Conservation (phyloP, 2,113 vertebrate species). For the Ellobius talpinus region DNA sequence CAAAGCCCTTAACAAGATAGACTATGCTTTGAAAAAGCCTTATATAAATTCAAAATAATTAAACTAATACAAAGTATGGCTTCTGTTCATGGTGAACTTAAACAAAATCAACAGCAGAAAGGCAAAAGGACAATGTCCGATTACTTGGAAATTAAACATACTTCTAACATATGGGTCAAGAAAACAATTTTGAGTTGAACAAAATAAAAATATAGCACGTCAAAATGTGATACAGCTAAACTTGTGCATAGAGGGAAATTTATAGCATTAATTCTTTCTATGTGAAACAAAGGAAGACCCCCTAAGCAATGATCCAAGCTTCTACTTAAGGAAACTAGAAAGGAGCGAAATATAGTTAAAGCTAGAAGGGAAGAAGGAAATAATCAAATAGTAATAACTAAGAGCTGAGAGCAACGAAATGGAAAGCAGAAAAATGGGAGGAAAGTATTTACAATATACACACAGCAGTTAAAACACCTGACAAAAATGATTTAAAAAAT, state of each 20-base stretch:
- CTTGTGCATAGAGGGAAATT: neutral
- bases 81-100: conserved; percentile 18
- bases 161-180: neutral
- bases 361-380: neutral
- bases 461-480: neutral
- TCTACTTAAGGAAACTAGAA: neutral
- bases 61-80: conserved; percentile 27
- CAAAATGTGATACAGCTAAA: conserved; percentile 43
- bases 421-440: neutral
- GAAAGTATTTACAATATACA: conserved; percentile 2
- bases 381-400: neutral
- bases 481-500: neutral
- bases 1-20: neutral
- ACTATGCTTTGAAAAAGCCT: neutral
- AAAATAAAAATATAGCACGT: conserved; percentile 33
- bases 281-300: neutral
- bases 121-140: conserved; percentile 13
- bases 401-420: neutral
- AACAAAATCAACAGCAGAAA: conserved; percentile 7
- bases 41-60: conserved; percentile 53
- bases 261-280: neutral
- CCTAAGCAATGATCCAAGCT: neutral
- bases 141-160: neutral
- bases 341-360: conserved; percentile 14
- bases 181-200: conserved; percentile 15